Conservation (phyloP, 2,113 vertebrate species). For the Entosphenus tridentatus region DNA sequence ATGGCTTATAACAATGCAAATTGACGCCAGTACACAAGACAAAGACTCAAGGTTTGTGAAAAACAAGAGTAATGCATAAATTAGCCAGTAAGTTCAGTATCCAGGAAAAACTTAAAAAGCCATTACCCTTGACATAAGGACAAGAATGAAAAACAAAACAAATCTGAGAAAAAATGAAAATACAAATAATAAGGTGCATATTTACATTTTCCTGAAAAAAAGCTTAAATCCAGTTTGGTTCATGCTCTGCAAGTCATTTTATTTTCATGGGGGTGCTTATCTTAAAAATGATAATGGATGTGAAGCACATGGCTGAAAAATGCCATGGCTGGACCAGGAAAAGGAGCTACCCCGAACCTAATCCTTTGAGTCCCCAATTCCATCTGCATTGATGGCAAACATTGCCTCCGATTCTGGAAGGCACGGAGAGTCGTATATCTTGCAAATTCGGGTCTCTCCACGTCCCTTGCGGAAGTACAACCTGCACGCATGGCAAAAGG, state of each 20-base stretch:
- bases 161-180: not conserved
- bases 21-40: no score
- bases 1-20: no score
- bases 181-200: not conserved
- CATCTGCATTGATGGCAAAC: constrained; percentile 61
- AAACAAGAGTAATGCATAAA: not conserved
- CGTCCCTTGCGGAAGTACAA: constrained; percentile 54
- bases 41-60: no score
- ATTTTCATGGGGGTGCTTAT: no score
- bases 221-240: not conserved
- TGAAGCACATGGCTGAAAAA: not conserved
- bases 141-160: not conserved
- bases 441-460: constrained; percentile 65
- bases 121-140: not conserved
- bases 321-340: not conserved
- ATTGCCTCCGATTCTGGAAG: constrained; percentile 63
- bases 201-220: not conserved
- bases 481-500: constrained; percentile 18
- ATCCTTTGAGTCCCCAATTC: constrained; percentile 61
- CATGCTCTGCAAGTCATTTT: not conserved
- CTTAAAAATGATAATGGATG: no score
- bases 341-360: constrained; percentile 17
- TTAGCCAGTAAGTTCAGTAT: not conserved
- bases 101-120: not conserved
- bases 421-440: constrained; percentile 67